Evolutionary conservation across 2,113 vertebrate species (phyloP), one percentile per base, ranked within the genome.

Genomic region (Cardinalis cardinalis): DNA sequence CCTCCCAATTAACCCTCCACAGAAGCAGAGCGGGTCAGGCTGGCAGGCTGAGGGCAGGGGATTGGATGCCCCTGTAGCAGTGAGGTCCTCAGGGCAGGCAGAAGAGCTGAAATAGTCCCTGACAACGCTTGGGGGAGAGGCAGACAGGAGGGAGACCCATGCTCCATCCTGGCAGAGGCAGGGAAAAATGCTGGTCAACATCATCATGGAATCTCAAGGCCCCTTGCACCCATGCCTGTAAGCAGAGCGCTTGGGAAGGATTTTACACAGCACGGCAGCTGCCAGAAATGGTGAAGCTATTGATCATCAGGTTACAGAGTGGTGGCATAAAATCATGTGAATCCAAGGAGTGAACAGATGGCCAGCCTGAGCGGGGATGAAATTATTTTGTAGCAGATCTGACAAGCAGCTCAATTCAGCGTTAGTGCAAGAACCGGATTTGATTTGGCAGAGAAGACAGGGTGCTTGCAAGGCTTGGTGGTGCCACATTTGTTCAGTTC

Each of bases 271-370:
- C 59, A 26, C 3, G 2, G 55, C 90, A 95, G 93, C 92, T 95
- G 89, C 89, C 92, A 94, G 92, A 69, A 90, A 91, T 76, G 88
- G 81, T 0, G 3, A 93, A 82, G 81, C 78, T 89, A 91, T 95
- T 95, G 93, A 95, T 96, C 91, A 90, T 92, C 89, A 66, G 91
- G 89, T 95, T 95, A 94, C 95, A 91, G 81, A 92, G 77, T 55
- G 74, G 68, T 5, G 7, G 78, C 83, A 90, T 53, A 95, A 94
- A 96, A 92, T 55, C 48, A 26, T 85, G 79, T 74, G 84, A 95
- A 95, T 92, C 81, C 34, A 5, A 92, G 43, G 70, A 95, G 90
- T 8, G 95, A 94, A 95, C 92, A 93, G 95, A 95, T 95, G 95
- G 93, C 89, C 94, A 94, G 84, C 74, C 87, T 56, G 71, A 95